These are phyloP conservation scores for Suricata suricatta DNA, from an alignment of 2,113 vertebrate genomes.

Conservation along the genomic window DNA sequence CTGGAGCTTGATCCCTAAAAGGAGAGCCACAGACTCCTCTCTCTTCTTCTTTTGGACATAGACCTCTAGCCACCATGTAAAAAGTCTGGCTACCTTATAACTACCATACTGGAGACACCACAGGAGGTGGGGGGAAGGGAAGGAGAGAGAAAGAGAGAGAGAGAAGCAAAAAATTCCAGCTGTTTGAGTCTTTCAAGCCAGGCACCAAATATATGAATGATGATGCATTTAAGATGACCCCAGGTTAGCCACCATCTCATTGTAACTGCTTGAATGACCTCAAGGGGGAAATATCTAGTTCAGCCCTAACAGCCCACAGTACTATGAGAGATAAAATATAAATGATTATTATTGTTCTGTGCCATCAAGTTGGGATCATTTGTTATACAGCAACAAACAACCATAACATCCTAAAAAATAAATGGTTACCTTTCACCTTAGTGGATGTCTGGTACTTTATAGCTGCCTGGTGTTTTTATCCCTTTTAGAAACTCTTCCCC, in stretches of 20 bases:
- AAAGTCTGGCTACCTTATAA: not conserved
- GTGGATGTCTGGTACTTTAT: not conserved
- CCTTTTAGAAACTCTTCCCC: not conserved
- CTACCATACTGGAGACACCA: not conserved
- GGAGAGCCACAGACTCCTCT: not conserved
- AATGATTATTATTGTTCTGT: not conserved
- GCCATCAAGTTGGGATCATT: not conserved
- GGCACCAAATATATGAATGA: not conserved
- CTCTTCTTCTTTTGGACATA: not conserved
- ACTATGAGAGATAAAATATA: not conserved
- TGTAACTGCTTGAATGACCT: not conserved
- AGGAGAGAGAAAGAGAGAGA: too few relatives aligned
- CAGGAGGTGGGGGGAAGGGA: too few relatives aligned
- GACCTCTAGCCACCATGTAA: not conserved
- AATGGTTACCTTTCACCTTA: not conserved
- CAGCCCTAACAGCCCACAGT: not conserved
- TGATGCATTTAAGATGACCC: not conserved
- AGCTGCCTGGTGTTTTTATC: not conserved
- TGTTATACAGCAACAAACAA: not conserved
- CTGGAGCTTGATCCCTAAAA: not conserved
- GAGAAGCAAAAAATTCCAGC: not conserved
- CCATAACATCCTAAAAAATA: not conserved
- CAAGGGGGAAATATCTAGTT: not conserved
- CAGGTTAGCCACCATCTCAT: not conserved
- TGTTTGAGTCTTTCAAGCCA: not conserved